Percentiles rank a stretch among this genome's conserved stretches.
These are phyloP conservation scores for Melinopterus prodromus DNA, from an alignment of 2,888 invertebrate genomes.

Conservation along the genomic window DNA sequence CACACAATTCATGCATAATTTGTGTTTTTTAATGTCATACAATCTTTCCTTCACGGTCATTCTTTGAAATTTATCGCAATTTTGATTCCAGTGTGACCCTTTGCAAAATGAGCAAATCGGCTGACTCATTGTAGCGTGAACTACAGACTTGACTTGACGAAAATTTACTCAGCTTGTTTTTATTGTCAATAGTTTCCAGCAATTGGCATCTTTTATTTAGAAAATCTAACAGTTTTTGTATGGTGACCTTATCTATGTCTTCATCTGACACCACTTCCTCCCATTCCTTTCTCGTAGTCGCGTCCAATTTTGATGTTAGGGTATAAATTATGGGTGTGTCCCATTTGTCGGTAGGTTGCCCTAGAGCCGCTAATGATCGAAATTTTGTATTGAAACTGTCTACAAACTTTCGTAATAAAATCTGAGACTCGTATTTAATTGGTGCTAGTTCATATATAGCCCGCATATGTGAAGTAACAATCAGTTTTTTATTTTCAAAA, in stretches of 20 bases:
- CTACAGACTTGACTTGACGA: too few species aligned
- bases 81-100: constrained; percentile 8
- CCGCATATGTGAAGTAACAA: constrained; percentile 7
- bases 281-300: constrained; percentile 23
- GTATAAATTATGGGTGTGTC: too few species aligned
- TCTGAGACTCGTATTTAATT: neutral
- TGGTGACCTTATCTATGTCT: neutral
- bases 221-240: constrained; percentile 19
- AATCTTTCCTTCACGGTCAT: constrained; percentile 12
- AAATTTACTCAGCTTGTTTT: too few species aligned
- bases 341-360: constrained; percentile 21
- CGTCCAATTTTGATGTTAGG: constrained; percentile 25
- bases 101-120: constrained; percentile 15
- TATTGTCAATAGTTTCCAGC: constrained; percentile 23
- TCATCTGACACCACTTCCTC: constrained; percentile 11
- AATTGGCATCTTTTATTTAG: constrained; percentile 23
- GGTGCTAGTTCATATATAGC: constrained; percentile 6
- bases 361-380: neutral
- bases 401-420: constrained; percentile 7
- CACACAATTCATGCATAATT: constrained; percentile 23
- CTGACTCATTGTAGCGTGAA: neutral
- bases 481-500: constrained; percentile 16
- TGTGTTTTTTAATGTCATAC: constrained; percentile 10
- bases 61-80: constrained; percentile 18
- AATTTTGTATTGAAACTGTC: constrained; percentile 9